A percentile compares a stretch with the other conserved stretches of the same genome.
phyloP scores from a whole-genome alignment of 2,113 vertebrate genomes.

The Lepisosteus oculatus region DNA sequence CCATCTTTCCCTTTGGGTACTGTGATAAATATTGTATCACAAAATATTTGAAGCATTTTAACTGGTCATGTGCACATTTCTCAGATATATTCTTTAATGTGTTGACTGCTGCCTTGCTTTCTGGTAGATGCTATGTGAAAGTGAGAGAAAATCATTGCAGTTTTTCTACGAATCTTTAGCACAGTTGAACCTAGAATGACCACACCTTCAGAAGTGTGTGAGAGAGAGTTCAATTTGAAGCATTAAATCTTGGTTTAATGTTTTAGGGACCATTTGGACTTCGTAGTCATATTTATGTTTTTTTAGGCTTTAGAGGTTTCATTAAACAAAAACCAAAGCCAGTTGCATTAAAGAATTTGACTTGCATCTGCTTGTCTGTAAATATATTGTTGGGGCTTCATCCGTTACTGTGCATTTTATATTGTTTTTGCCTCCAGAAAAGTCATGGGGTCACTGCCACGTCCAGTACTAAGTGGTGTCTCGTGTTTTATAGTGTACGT shows the following conservation, averaged over 20 bases:
- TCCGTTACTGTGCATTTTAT: slow-evolving; percentile 4
- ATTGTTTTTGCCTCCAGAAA: slow-evolving; percentile 8
- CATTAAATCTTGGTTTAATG: too few relatives aligned
- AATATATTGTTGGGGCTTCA: slow-evolving; percentile 4
- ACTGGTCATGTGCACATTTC: slow-evolving; percentile 5
- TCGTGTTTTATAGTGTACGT: slow-evolving; percentile 1
- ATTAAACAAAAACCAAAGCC: neutral
- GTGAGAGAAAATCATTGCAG: neutral
- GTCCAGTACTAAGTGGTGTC: neutral
- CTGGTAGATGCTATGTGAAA: neutral
- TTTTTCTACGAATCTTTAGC: neutral
- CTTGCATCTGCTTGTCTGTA: neutral
- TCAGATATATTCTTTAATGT: slow-evolving; percentile 17
- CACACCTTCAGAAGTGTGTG: neutral
- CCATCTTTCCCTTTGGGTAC: slow-evolving; percentile 16
- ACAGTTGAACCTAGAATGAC: neutral
- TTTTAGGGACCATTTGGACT: too few relatives aligned
- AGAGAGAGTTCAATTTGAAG: too few relatives aligned
- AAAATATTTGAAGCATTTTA: slow-evolving; percentile 1
- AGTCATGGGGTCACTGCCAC: slow-evolving; percentile 1
- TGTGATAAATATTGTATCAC: slow-evolving; percentile 8
- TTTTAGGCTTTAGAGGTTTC: neutral
- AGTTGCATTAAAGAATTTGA: slow-evolving; percentile 23
- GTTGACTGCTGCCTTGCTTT: neutral
- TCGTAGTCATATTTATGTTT: neutral